These are phyloP conservation scores for Baronia brevicornis DNA, from an alignment of 2,888 invertebrate genomes.

Conservation along the genomic window DNA sequence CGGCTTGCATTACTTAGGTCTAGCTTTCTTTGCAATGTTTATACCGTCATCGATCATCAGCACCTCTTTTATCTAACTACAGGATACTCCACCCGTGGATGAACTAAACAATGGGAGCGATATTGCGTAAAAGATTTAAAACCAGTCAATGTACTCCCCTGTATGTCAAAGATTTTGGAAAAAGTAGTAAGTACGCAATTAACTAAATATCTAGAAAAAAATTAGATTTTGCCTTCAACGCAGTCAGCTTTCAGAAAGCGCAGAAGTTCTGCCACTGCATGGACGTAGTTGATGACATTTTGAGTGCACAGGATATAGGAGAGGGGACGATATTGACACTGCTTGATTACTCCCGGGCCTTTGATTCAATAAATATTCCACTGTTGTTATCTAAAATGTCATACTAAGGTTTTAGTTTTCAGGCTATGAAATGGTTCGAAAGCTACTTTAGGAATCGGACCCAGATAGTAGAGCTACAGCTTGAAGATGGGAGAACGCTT, in stretches of 20 bases:
- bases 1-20: no score
- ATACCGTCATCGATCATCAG: no score
- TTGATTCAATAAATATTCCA: constrained; percentile 17
- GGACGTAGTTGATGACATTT: constrained; percentile 23
- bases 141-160: constrained; percentile 17
- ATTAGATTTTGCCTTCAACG: constrained; percentile 21
- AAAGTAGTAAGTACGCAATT: constrained; percentile 20
- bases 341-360: constrained; percentile 15
- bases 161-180: constrained; percentile 17
- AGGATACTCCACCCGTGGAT: no score
- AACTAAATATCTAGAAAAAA: constrained; percentile 15
- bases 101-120: no score
- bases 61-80: no score
- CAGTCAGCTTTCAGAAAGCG: constrained; percentile 25
- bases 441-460: no score
- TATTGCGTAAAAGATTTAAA: constrained; percentile 19
- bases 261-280: no score
- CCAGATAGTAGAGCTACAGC: no score
- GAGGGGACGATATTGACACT: constrained; percentile 8
- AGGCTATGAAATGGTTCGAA: not conserved
- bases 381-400: constrained; percentile 16
- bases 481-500: no score
- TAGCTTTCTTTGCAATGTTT: no score
- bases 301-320: constrained; percentile 21
- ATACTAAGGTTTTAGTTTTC: constrained; percentile 15